Evolutionary conservation across 2,888 invertebrate genomes (phyloP).

Genomic region (Molanna angustata): DNA sequence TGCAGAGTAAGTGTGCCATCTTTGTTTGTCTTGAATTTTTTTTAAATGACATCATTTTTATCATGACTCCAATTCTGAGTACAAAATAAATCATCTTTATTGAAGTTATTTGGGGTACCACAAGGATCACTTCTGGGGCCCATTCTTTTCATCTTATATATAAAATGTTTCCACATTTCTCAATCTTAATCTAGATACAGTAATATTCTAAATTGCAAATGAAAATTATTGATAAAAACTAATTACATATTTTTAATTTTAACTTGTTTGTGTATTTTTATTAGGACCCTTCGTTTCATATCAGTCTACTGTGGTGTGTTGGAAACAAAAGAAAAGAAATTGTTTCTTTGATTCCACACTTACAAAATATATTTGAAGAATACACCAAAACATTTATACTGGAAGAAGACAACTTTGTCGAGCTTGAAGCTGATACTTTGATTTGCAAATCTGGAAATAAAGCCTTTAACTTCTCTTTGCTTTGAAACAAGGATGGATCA

Average conservation of each 20-base stretch:
- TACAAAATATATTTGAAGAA: slow-evolving; percentile 48
- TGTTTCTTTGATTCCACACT: slow-evolving; percentile 45
- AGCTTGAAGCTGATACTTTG: slow-evolving; percentile 54
- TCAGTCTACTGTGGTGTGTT: slow-evolving; percentile 77
- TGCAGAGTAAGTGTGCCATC: no score
- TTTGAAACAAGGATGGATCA: slow-evolving; percentile 5
- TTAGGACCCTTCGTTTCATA: slow-evolving; percentile 82
- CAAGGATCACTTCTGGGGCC: no score
- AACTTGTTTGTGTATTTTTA: slow-evolving; percentile 34
- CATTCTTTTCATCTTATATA: no score
- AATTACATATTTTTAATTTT: neutral
- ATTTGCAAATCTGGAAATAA: slow-evolving; percentile 77
- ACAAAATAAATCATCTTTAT: no score
- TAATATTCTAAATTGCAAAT: no score
- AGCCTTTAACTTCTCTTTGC: slow-evolving; percentile 57
- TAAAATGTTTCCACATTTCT: no score
- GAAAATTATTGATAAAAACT: no score
- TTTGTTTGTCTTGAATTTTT: no score
- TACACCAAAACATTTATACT: slow-evolving; percentile 40
- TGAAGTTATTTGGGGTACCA: no score
- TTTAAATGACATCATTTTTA: no score
- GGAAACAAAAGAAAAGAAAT: slow-evolving; percentile 62
- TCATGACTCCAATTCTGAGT: no score
- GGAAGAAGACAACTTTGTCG: slow-evolving; percentile 43
- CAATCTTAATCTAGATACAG: no score